Evolutionary conservation across 2,797 vertebrate genomes (phyloP).

Genomic region (Schizothorax lantsangensis): DNA sequence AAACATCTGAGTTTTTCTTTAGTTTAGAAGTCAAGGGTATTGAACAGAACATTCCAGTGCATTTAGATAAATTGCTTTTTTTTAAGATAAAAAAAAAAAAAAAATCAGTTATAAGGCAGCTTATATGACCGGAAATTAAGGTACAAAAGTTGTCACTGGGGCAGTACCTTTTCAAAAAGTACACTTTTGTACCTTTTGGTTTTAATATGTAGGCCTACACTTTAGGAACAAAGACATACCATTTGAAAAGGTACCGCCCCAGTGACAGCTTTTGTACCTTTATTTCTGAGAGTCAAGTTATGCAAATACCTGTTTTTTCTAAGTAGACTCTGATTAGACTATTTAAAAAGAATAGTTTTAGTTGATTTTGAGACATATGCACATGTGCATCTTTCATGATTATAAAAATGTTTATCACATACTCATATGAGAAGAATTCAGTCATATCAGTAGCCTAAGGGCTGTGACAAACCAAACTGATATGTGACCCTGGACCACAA

Average conservation of each 20-base stretch:
- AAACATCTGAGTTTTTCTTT: slow-evolving; percentile 25
- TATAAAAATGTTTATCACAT: background rate
- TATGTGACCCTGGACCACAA: too few relatives aligned
- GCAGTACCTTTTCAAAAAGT: background rate
- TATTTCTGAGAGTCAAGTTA: background rate
- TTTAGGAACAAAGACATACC: background rate
- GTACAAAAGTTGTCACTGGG: background rate
- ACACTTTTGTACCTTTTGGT: background rate
- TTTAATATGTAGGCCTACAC: background rate
- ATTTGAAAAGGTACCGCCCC: background rate
- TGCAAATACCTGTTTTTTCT: background rate
- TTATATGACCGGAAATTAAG: background rate
- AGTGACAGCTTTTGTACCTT: background rate
- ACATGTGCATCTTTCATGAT: background rate
- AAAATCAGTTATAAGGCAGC: background rate
- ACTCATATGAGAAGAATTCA: background rate
- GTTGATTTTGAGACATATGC: background rate
- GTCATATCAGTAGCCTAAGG: background rate
- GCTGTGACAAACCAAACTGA: background rate
- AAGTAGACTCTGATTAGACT: background rate
- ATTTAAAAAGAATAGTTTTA: background rate
- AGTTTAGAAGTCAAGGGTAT: slow-evolving; percentile 40
- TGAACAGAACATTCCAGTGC: slow-evolving; percentile 9
- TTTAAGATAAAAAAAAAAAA: background rate
- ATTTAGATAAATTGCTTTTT: background rate